Evolutionary conservation across 2,888 invertebrate species (phyloP), one percentile per base, ranked within the genome.

Genomic region (Drosophila neonasuta): DNA sequence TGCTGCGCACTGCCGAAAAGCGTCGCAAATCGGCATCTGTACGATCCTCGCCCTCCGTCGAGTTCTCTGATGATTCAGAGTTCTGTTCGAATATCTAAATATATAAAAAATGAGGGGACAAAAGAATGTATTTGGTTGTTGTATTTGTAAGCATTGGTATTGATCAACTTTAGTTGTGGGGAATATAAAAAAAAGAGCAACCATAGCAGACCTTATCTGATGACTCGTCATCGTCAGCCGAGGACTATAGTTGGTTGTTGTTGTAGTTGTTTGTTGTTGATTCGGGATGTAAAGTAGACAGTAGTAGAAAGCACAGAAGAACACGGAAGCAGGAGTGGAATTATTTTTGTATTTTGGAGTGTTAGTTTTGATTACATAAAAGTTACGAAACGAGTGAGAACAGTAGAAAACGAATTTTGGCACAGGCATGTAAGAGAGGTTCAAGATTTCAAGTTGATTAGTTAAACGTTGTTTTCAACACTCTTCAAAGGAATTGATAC

Each of bases 1-100:
- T 95, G 66, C 92, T 93, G 52, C 94, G 93, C 86, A 94, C 94
- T 7, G 92, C 91, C 2, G 93, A 93, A 20, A 93, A 92, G 61
- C 94, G 91, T 66, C 93, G 93, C 61, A 94, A 92, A 77, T 92
- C 92, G 1, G 89, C 88, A 68, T 91, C 91, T 2, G 91, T 83
- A 24, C 92, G 92, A 68, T 91, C 91, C 61, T 92, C 92, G 55
- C 91, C 92, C 76, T 93, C 92, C 1, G 93, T 93, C 0, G 92
- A 92, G 30, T 92, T 92, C 74, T 94, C 92, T 41, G 91, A 91
- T 5, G 91, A 91, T 64, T 91, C 91, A 0, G 90, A 90, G 71
- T 90, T 89, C 58, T 89, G 88, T 71, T 91, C 91, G 48, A 91
- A 91, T 50, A 91, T 88, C 91, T 90, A 79, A 45, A 60, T 20